Evolutionary conservation across 2,888 invertebrate species (phyloP).

Genomic region (Platerodrilus igneus): DNA sequence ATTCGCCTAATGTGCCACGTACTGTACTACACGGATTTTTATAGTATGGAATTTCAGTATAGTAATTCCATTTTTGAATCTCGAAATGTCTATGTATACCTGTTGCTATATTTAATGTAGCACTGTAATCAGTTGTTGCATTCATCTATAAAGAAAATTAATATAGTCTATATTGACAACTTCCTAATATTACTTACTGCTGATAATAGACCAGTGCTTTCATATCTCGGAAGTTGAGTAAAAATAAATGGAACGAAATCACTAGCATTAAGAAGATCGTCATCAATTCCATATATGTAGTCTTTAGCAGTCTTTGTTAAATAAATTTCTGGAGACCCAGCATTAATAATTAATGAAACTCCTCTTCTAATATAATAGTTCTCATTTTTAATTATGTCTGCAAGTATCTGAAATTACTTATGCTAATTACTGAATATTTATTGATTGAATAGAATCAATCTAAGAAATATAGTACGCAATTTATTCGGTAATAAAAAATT

Average conservation of each 20-base stretch:
- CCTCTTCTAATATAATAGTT: too few relatives aligned
- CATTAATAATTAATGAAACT: too few relatives aligned
- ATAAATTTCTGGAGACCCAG: conserved; percentile 54
- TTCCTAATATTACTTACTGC: conserved; percentile 52
- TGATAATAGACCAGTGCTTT: conserved; percentile 85
- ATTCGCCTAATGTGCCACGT: conserved; percentile 74
- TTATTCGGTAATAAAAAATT: too few relatives aligned
- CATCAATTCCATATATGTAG: conserved; percentile 74
- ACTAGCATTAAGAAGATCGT: conserved; percentile 65
- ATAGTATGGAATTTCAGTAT: conserved; percentile 53
- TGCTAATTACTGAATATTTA: too few relatives aligned
- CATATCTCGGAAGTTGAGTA: conserved; percentile 54
- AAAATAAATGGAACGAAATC: conserved; percentile 54
- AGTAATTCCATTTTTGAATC: conserved; percentile 68
- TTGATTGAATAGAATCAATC: too few relatives aligned
- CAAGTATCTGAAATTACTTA: too few relatives aligned
- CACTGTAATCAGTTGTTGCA: conserved; percentile 67
- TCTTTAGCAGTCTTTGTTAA: conserved; percentile 63
- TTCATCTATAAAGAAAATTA: conserved; percentile 69
- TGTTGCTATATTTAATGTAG: conserved; percentile 71
- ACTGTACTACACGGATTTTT: conserved; percentile 57
- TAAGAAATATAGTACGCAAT: too few relatives aligned
- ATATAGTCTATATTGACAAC: too few relatives aligned
- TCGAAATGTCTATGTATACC: conserved; percentile 62
- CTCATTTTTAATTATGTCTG: too few relatives aligned